A percentile compares a stretch with the other conserved stretches of the same genome.
phyloP scores from a whole-genome alignment of 1,140 invertebrate species.

The Drosophila dunni region DNA sequence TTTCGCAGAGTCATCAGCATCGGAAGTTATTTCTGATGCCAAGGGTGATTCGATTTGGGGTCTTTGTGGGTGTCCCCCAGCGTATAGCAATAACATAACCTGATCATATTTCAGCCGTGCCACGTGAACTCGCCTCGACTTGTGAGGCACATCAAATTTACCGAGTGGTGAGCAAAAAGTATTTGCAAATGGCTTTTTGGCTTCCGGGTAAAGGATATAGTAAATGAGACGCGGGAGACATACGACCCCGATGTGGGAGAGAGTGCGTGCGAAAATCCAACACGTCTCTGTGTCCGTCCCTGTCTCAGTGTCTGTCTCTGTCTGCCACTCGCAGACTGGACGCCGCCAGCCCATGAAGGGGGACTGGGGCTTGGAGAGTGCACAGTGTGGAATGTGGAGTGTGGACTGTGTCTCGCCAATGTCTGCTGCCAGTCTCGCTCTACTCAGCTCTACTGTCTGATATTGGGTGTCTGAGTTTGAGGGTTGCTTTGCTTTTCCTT shows the following conservation, averaged over 20 bases:
- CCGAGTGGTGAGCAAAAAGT: slow-evolving; percentile 30
- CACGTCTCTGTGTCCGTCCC: slow-evolving; percentile 57
- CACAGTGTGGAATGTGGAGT: slow-evolving; percentile 26
- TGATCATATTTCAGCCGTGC: slow-evolving; percentile 69
- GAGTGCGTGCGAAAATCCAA: slow-evolving; percentile 80
- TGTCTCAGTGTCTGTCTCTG: slow-evolving; percentile 39
- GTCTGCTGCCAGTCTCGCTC: slow-evolving; percentile 72
- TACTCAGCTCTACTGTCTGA: not conserved
- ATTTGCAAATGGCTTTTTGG: slow-evolving; percentile 74
- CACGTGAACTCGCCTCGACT: slow-evolving; percentile 49
- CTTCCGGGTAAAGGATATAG: slow-evolving; percentile 78
- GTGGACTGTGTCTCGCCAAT: slow-evolving; percentile 70
- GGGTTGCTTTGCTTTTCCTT: slow-evolving; percentile 46
- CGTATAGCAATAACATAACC: slow-evolving; percentile 46
- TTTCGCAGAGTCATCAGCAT: slow-evolving; percentile 6
- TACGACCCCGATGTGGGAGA: slow-evolving; percentile 16
- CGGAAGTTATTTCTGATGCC: slow-evolving; percentile 24
- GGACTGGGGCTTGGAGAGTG: slow-evolving; percentile 4
- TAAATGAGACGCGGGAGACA: slow-evolving; percentile 18
- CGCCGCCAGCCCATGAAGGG: slow-evolving; percentile 55
- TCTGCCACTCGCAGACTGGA: slow-evolving; percentile 62
- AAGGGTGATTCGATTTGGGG: slow-evolving; percentile 29
- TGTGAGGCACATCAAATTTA: slow-evolving; percentile 75
- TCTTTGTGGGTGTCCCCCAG: slow-evolving; percentile 14
- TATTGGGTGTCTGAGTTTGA: slow-evolving; percentile 22